Conservation (phyloP, 1,140 invertebrate genomes). For the Sycophaga agraensis region DNA sequence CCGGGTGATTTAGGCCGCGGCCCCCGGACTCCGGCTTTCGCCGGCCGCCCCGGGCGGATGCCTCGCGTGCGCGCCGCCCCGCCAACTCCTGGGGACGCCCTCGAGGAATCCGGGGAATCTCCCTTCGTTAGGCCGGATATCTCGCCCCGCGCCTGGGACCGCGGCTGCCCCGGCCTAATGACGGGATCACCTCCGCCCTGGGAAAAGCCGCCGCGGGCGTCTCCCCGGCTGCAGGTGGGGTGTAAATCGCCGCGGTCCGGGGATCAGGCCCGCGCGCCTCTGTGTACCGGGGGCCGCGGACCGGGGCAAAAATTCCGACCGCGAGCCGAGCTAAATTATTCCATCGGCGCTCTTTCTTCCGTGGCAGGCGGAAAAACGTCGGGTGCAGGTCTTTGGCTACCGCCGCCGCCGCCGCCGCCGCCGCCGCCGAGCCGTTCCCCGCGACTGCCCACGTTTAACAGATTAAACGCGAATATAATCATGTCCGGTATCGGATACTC, state of each 20-base stretch:
- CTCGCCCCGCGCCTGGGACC: not conserved
- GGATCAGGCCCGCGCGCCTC: not conserved
- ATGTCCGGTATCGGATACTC: too few relatives aligned
- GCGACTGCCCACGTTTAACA: too few relatives aligned
- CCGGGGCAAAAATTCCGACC: slow-evolving; percentile 6
- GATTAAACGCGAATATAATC: too few relatives aligned
- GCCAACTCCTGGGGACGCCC: slow-evolving; percentile 3
- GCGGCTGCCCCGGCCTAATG: not conserved
- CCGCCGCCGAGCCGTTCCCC: not conserved
- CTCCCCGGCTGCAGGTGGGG: too few relatives aligned
- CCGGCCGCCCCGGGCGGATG: too few relatives aligned
- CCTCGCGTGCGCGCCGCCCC: not conserved
- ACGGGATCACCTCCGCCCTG: too few relatives aligned
- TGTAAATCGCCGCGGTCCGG: too few relatives aligned
- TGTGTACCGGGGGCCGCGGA: not conserved
- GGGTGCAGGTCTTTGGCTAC: too few relatives aligned
- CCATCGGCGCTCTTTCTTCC: too few relatives aligned
- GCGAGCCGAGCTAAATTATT: too few relatives aligned
- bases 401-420: not conserved
- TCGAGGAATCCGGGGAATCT: slow-evolving; percentile 38
- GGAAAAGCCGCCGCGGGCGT: too few relatives aligned
- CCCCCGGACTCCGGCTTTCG: not conserved
- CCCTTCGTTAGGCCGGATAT: slow-evolving; percentile 35
- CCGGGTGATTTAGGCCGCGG: slow-evolving; percentile 14
- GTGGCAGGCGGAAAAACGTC: too few relatives aligned